Conservation (phyloP, 2,797 vertebrate genomes). For the Acanthornis magna region DNA sequence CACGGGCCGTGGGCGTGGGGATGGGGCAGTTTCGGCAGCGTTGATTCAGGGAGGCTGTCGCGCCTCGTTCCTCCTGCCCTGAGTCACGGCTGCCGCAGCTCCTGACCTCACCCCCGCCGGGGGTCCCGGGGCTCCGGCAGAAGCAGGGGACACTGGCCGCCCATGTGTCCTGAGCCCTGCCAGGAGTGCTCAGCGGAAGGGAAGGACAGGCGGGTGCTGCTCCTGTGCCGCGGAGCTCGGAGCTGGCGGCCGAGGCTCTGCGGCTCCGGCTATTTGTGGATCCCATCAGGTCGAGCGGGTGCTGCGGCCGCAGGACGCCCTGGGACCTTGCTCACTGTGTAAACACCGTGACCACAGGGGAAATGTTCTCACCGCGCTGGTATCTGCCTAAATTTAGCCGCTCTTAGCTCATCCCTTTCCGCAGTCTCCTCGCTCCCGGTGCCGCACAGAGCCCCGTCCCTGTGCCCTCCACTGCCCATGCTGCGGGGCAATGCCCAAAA, state of each 20-base stretch:
- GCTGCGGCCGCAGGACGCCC: background rate
- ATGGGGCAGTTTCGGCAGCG: conserved; percentile 42
- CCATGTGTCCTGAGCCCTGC: rapidly evolving
- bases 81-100: conserved; percentile 1
- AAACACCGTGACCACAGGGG: conserved; percentile 52
- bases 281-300: background rate
- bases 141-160: rapidly evolving
- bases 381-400: conserved; percentile 56
- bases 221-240: rapidly evolving
- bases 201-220: background rate
- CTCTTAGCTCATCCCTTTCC: conserved; percentile 7
- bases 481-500: too few species aligned
- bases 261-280: rapidly evolving
- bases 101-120: background rate
- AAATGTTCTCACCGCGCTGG: conserved; percentile 38
- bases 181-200: background rate
- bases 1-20: background rate
- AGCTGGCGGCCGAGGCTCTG: rapidly evolving
- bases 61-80: background rate
- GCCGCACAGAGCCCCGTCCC: background rate
- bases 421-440: background rate
- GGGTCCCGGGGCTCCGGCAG: background rate
- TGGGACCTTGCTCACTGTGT: background rate
- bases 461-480: rapidly evolving
- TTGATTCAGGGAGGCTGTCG: conserved; percentile 29